Evolutionary conservation across 2,797 vertebrate species (phyloP).

Genomic region (Chelon auratus): DNA sequence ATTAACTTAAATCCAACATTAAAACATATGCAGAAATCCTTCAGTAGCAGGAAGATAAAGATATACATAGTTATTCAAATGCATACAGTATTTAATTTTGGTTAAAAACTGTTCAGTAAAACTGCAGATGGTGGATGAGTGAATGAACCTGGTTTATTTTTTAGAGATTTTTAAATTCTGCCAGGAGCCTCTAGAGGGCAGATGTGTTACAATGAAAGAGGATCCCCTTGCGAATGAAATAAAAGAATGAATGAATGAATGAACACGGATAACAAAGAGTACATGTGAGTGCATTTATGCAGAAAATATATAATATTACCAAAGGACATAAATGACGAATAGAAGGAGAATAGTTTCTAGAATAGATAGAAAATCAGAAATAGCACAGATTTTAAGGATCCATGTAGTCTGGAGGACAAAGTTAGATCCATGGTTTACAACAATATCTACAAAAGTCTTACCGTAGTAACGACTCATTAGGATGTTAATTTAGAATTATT

Average conservation of each 20-base stretch:
- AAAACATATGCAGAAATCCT: background rate
- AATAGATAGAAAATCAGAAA: background rate
- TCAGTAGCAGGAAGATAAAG: background rate
- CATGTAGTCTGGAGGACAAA: background rate
- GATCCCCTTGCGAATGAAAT: conserved; percentile 4
- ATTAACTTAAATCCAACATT: background rate
- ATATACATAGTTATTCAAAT: background rate
- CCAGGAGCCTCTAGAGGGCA: conserved; percentile 34
- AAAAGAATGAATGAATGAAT: conserved; percentile 1
- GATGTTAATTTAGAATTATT: background rate
- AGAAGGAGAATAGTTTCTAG: background rate
- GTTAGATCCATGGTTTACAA: background rate
- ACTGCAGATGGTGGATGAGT: background rate
- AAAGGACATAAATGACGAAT: background rate
- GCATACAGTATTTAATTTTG: background rate
- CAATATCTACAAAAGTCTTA: background rate
- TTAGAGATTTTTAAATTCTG: conserved; percentile 12
- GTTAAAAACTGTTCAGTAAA: background rate
- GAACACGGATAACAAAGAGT: background rate
- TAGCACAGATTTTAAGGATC: background rate
- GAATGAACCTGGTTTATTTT: background rate
- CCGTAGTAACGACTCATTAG: background rate
- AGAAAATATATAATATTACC: background rate
- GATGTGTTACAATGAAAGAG: conserved; percentile 1
- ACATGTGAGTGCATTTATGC: background rate